Evolutionary conservation across 2,113 vertebrate genomes (phyloP).

Genomic region (Zingel zingel): DNA sequence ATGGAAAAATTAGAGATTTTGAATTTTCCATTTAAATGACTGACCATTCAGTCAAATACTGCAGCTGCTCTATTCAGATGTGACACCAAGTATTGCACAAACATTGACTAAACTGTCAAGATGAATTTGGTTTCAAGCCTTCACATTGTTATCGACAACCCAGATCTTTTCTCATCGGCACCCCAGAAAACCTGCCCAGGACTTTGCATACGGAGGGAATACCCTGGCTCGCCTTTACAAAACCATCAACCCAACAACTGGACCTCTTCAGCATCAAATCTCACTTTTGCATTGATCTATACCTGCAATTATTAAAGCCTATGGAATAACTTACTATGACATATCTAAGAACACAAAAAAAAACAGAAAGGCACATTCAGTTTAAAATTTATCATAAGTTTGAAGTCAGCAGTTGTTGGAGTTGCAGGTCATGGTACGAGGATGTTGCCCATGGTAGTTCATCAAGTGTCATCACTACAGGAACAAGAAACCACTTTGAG

Average conservation of each 20-base stretch:
- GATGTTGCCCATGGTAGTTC: not conserved
- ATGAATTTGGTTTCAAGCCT: conserved; percentile 10
- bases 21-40: conserved; percentile 6
- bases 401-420: not conserved
- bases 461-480: not conserved
- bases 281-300: not conserved
- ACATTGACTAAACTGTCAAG: conserved; percentile 12
- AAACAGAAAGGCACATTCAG: conserved; percentile 19
- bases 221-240: not conserved
- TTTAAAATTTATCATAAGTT: not conserved
- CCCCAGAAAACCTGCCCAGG: conserved; percentile 21
- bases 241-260: not conserved
- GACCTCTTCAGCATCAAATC: not conserved
- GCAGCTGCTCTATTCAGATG: conserved; percentile 18
- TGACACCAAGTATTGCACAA: conserved; percentile 59
- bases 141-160: not conserved
- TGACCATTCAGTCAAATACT: not conserved
- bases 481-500: not conserved
- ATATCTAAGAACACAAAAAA: conserved; percentile 1
- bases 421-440: not conserved
- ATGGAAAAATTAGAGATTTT: not conserved
- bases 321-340: conserved; percentile 29
- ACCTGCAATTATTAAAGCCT: not conserved
- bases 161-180: not conserved
- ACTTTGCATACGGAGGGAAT: not conserved